Base-by-base conservation (phyloP, 2,888 invertebrate genomes). In the Eilema caniola region DNA sequence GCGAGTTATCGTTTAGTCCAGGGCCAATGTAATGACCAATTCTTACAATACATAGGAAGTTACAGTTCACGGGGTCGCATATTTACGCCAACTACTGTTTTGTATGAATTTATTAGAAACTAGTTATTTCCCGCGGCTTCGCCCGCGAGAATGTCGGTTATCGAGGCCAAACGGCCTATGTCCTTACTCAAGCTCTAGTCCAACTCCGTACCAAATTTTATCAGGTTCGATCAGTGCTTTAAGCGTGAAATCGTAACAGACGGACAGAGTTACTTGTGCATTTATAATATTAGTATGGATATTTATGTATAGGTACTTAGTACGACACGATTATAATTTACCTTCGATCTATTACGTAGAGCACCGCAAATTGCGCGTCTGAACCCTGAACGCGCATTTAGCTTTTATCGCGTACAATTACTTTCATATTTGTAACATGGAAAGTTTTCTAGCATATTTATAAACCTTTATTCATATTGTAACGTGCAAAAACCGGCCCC, bases 11-110 rank as follows among this genome's bases (percentile, higher is more conserved):
- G 53, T 53, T 53, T 53, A 53, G n/a, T 53, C 53, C n/a, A n/a
- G 72, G 74, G 75, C 78, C 64, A 61, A 73, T 72, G 75, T 76
- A 68, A 87, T 85, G 86, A 86, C 84, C 82, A 83, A 81, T 75
- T 86, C 78, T 78, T 80, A 72, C 81, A 84, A 83, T 82, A 83
- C 75, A 77, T 76, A 85, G 86, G 84, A 86, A 86, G 80, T 81
- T 74, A 71, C 66, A 62, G 71, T 70, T 70, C 68, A 65, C 66
- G 69, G 73, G 61, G 71, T 68, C 67, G 68, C 70, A 62, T 64
- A 59, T 66, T 71, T 79, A 69, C 73, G 53, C 62, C 71, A 79
- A 72, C 60, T 74, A 71, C 24, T 73, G 20, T 69, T 72, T 56
- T 41, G n/a, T 73, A 64, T 69, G 28, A 64, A 72, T 65, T 67